A percentile compares a stretch with the other conserved stretches of the same genome.
These are phyloP conservation scores for Haliclystus octoradiatus DNA, from an alignment of 30 jellyfish, hydroid and myxozoan species.

Conservation along the genomic window DNA sequence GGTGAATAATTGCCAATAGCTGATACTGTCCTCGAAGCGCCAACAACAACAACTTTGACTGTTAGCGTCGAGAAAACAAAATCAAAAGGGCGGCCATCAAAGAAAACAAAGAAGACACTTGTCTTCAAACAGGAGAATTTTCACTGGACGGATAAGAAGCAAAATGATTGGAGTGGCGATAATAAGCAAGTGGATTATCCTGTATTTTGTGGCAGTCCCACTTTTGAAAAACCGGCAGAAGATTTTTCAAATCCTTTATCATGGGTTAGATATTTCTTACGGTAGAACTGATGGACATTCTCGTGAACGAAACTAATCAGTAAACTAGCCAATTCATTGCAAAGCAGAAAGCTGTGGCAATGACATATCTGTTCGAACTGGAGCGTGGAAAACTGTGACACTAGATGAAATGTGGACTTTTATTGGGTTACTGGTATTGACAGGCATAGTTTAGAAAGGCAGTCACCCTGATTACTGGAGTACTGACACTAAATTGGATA, in stretches of 20 bases:
- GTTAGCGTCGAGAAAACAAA: too few relatives aligned
- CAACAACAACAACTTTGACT: too few relatives aligned
- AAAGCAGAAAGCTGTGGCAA: too few relatives aligned
- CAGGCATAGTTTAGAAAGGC: too few relatives aligned
- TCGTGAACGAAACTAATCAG: background rate
- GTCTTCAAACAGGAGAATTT: background rate
- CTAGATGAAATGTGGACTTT: too few relatives aligned
- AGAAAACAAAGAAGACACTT: background rate
- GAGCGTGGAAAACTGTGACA: background rate
- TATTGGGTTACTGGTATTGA: too few relatives aligned
- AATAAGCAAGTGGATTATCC: background rate
- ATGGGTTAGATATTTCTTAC: background rate
- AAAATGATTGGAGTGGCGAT: background rate
- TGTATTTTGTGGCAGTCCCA: background rate
- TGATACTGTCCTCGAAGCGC: too few relatives aligned
- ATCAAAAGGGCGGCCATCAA: too few relatives aligned
- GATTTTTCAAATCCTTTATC: background rate
- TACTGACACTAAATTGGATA: too few relatives aligned
- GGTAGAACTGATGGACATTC: background rate
- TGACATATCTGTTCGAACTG: background rate
- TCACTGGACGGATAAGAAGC: background rate
- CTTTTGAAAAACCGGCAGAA: background rate
- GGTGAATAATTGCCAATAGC: too few relatives aligned
- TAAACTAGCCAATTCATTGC: background rate
- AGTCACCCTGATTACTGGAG: too few relatives aligned